Conservation (phyloP, 2,797 vertebrate genomes). For the Alcedo quadribrachys region DNA sequence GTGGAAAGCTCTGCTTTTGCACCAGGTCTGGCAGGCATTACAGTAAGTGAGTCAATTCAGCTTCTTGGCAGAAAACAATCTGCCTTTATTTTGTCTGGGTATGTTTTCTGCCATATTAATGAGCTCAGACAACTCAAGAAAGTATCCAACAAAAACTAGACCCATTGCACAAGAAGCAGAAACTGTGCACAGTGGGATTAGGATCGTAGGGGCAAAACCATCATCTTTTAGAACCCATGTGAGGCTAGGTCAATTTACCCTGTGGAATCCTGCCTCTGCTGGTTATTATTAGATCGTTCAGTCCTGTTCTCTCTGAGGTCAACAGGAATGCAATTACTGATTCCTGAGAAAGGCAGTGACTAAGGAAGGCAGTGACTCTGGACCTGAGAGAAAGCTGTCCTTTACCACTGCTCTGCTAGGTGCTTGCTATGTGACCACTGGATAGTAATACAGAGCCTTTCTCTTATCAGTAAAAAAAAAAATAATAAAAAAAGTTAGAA, state of each 20-base stretch:
- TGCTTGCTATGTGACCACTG: neutral
- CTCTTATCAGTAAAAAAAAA: neutral
- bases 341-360: neutral
- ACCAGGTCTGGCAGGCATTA: conserved; percentile 44
- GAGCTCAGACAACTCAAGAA: conserved; percentile 18
- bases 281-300: neutral
- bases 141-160: conserved; percentile 9
- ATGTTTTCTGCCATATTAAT: conserved; percentile 59
- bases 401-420: neutral
- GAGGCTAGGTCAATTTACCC: neutral
- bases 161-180: neutral
- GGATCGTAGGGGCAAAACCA: neutral
- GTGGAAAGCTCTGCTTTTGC: conserved; percentile 43
- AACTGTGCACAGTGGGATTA: neutral
- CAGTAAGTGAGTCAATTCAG: conserved; percentile 49
- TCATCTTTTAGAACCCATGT: neutral
- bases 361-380: neutral
- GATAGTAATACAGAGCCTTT: neutral
- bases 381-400: neutral
- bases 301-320: neutral
- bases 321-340: neutral
- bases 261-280: neutral
- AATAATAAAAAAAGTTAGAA: neutral
- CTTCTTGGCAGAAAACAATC: conserved; percentile 47
- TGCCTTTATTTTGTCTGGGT: conserved; percentile 28